phyloP scores from a whole-genome alignment of 2,797 vertebrate genomes.

The Selene dorsalis region DNA sequence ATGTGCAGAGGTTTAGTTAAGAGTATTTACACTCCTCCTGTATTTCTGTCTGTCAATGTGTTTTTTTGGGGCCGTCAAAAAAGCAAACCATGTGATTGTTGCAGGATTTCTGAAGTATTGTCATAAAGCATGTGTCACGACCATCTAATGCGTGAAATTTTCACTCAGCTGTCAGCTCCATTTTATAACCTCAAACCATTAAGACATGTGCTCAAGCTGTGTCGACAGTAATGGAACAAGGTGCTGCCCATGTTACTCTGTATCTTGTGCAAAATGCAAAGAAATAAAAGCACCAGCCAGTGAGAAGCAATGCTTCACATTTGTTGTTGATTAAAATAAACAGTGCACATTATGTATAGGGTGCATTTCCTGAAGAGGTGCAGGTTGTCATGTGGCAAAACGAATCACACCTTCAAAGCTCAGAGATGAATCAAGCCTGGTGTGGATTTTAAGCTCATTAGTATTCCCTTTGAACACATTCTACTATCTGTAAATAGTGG shows the following conservation, averaged over 20 bases:
- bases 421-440: slow-evolving; percentile 39
- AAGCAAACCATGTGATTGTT: neutral
- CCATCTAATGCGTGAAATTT: slow-evolving; percentile 18
- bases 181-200: slow-evolving; percentile 41
- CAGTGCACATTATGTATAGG: slow-evolving; percentile 13
- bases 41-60: neutral
- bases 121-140: neutral
- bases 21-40: slow-evolving; percentile 6
- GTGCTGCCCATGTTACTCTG: slow-evolving; percentile 19
- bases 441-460: slow-evolving; percentile 59
- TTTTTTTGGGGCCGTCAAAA: slow-evolving; percentile 7
- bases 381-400: slow-evolving; percentile 51
- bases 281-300: slow-evolving; percentile 15
- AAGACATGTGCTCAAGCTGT: slow-evolving; percentile 9
- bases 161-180: slow-evolving; percentile 39
- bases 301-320: slow-evolving; percentile 30
- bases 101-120: neutral
- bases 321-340: slow-evolving; percentile 40
- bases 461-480: slow-evolving; percentile 65
- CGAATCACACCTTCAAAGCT: slow-evolving; percentile 55
- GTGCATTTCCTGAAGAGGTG: slow-evolving; percentile 43
- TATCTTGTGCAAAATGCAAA: slow-evolving; percentile 23
- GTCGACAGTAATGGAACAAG: slow-evolving; percentile 41
- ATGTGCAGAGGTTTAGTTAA: neutral
- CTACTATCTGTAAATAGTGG: slow-evolving; percentile 62